Evolutionary conservation across 2,888 invertebrate species (phyloP).

Genomic region (Athrips mouffetella): DNA sequence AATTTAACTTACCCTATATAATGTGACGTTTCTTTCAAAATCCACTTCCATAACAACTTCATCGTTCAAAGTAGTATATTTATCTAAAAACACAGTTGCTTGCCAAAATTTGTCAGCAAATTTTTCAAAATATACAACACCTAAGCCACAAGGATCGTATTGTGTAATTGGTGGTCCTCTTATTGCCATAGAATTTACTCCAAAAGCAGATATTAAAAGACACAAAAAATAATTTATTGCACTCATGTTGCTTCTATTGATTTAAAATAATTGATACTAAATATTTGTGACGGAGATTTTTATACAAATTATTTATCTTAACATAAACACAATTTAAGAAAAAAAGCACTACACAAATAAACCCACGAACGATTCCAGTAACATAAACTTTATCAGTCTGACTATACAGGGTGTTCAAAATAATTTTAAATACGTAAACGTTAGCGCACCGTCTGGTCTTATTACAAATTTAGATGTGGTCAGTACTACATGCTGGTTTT

Average conservation of each 20-base stretch:
- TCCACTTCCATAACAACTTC: slow-evolving; percentile 42
- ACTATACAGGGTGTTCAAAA: slow-evolving; percentile 40
- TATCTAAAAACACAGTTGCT: slow-evolving; percentile 48
- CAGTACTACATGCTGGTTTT: slow-evolving; percentile 36
- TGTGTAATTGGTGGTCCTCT: slow-evolving; percentile 51
- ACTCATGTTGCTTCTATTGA: slow-evolving; percentile 16
- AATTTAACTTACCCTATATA: slow-evolving; percentile 47
- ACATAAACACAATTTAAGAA: neutral
- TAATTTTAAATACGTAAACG: slow-evolving; percentile 5
- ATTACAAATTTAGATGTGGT: slow-evolving; percentile 24
- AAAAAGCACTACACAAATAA: neutral
- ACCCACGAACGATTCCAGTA: neutral
- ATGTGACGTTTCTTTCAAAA: slow-evolving; percentile 46
- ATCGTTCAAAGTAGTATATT: slow-evolving; percentile 42
- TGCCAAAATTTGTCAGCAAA: slow-evolving; percentile 45
- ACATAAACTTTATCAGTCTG: neutral
- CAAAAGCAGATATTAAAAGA: slow-evolving; percentile 26
- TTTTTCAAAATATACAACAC: slow-evolving; percentile 58
- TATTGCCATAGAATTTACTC: slow-evolving; percentile 47
- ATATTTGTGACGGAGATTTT: neutral
- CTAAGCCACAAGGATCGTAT: slow-evolving; percentile 64
- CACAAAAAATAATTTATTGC: slow-evolving; percentile 23
- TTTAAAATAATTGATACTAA: neutral
- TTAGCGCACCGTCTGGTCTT: slow-evolving; percentile 23
- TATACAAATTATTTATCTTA: slow-evolving; percentile 4